Evolutionary conservation across 2,888 invertebrate genomes (phyloP).

Genomic region (Seladonia tumulorum): DNA sequence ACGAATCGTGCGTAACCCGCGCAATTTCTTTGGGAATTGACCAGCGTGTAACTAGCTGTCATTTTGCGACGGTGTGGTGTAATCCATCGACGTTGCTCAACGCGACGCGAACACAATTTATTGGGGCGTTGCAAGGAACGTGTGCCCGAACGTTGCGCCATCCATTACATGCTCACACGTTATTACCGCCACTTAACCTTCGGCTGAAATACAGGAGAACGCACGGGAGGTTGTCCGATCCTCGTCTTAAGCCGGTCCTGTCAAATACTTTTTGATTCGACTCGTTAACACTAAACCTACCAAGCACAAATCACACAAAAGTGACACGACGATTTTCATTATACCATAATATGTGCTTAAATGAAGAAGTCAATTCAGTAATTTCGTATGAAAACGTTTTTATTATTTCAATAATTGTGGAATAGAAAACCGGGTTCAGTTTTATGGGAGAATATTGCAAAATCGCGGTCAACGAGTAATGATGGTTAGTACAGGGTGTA

Average conservation of each 20-base stretch:
- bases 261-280: background rate
- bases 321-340: too few species aligned
- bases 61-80: constrained; percentile 22
- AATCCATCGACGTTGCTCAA: constrained; percentile 34
- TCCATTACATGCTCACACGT: constrained; percentile 31
- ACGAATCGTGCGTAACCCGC: background rate
- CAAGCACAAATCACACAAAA: too few species aligned
- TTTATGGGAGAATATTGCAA: too few species aligned
- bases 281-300: too few species aligned
- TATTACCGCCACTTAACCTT: constrained; percentile 27
- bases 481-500: too few species aligned
- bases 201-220: background rate
- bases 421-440: too few species aligned
- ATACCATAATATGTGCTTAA: too few species aligned
- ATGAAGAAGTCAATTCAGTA: too few species aligned
- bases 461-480: too few species aligned
- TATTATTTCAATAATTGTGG: too few species aligned
- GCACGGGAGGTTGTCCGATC: background rate
- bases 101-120: constrained; percentile 30
- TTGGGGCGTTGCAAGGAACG: constrained; percentile 38
- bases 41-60: constrained; percentile 11
- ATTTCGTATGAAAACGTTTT: too few species aligned
- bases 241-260: background rate
- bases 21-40: constrained; percentile 24
- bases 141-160: background rate